These are phyloP conservation scores for Linyphia triangularis DNA, from an alignment of 2,888 invertebrate genomes.

Conservation along the genomic window DNA sequence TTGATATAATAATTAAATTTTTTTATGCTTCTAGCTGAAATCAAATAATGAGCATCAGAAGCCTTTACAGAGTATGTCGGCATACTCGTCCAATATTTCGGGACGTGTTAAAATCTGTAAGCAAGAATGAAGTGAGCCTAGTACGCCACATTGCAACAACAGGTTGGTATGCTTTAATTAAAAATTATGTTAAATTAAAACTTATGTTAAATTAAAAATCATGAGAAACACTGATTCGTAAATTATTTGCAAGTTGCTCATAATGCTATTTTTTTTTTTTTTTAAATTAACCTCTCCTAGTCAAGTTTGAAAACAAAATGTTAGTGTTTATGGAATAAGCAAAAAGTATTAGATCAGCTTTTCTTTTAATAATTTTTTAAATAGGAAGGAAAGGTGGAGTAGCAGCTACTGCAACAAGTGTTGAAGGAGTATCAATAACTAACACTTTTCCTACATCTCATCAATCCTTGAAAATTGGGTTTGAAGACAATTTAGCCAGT, in stretches of 20 bases:
- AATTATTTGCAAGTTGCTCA: too few relatives aligned
- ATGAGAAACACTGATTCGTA: too few relatives aligned
- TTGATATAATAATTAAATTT: not conserved
- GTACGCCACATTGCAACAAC: conserved; percentile 15
- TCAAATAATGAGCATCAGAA: conserved; percentile 14
- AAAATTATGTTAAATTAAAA: too few relatives aligned
- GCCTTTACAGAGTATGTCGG: conserved; percentile 5
- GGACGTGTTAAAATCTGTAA: not conserved
- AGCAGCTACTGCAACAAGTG: conserved; percentile 17
- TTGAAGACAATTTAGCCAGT: conserved; percentile 59
- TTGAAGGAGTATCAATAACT: conserved; percentile 33
- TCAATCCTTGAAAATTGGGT: conserved; percentile 66
- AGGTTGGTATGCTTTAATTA: conserved; percentile 1
- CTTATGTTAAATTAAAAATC: too few relatives aligned
- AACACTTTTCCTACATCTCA: conserved; percentile 62
- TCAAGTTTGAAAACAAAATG: too few relatives aligned
- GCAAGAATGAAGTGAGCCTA: not conserved
- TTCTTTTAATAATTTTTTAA: too few relatives aligned
- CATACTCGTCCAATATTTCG: not conserved
- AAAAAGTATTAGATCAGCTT: too few relatives aligned
- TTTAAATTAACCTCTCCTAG: too few relatives aligned
- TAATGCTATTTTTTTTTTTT: too few relatives aligned
- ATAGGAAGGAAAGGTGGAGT: too few relatives aligned
- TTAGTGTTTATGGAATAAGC: too few relatives aligned
- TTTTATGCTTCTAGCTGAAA: not conserved